Evolutionary conservation across 2,797 vertebrate genomes (phyloP).

Genomic region (Varecia variegata): DNA sequence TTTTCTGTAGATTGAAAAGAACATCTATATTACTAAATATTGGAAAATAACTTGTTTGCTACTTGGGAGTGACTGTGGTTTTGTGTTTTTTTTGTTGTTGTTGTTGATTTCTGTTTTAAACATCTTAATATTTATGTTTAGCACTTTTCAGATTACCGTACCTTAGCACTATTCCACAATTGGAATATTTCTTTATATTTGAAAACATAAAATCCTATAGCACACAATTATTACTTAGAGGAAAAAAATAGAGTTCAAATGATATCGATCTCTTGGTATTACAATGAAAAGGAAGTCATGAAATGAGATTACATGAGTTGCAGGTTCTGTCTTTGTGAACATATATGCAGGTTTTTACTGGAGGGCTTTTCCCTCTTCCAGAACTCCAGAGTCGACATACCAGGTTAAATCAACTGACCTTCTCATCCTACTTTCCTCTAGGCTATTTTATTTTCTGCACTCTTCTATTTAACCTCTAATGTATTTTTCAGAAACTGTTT

Average conservation of each 20-base stretch:
- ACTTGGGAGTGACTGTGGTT: background rate
- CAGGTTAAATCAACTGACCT: slow-evolving; percentile 61
- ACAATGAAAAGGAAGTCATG: background rate
- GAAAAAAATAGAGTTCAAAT: background rate
- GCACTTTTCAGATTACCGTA: background rate
- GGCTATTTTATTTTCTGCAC: slow-evolving; percentile 36
- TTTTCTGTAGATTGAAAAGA: background rate
- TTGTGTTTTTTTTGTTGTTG: background rate
- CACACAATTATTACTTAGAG: background rate
- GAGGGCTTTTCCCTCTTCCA: background rate
- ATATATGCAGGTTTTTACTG: background rate
- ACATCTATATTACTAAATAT: background rate
- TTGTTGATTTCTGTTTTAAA: background rate
- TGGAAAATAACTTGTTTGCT: background rate
- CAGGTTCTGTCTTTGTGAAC: background rate
- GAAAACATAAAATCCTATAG: background rate
- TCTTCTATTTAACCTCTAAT: slow-evolving; percentile 53
- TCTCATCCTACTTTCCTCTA: slow-evolving; percentile 5
- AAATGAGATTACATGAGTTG: background rate
- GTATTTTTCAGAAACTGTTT: slow-evolving; percentile 57
- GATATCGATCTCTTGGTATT: background rate
- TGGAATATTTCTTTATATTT: background rate
- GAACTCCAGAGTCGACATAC: background rate
- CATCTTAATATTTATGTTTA: background rate
- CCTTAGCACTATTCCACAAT: background rate